phyloP scores from a whole-genome alignment of 2,113 vertebrate species.

The Chrysochloris asiatica region DNA sequence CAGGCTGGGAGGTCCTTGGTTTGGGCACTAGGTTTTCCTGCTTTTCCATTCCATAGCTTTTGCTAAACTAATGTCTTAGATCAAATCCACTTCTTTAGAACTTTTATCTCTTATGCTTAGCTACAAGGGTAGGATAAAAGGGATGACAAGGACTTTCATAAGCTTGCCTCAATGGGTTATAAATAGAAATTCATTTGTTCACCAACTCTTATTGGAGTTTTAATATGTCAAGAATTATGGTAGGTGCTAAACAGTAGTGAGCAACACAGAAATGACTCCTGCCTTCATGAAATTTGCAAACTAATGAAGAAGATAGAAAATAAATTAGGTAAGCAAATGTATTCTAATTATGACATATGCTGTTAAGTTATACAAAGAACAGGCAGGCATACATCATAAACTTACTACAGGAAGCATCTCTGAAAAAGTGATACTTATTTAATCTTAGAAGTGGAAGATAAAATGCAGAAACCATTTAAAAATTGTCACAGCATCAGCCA shows the following conservation, averaged over 20 bases:
- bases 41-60: conserved; percentile 25
- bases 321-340: not conserved
- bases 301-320: not conserved
- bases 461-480: conserved; percentile 41
- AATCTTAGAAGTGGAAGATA: not conserved
- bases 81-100: conserved; percentile 35
- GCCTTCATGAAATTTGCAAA: not conserved
- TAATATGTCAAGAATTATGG: not conserved
- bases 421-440: conserved; percentile 24
- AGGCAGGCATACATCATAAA: not conserved
- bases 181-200: conserved; percentile 28
- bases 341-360: conserved; percentile 7
- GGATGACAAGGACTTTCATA: not conserved
- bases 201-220: not conserved
- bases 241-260: not conserved
- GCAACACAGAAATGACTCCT: not conserved
- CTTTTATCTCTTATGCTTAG: conserved; percentile 18
- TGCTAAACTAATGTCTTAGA: conserved; percentile 24
- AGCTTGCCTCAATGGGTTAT: not conserved
- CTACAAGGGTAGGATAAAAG: conserved; percentile 20
- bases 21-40: no score
- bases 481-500: not conserved
- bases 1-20: not conserved
- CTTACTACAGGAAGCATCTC: no score
- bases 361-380: not conserved